Percentiles rank a stretch among this genome's conserved stretches.
Evolutionary conservation across 1,140 invertebrate species (phyloP).

Genomic region (Drosophila bifasciata): DNA sequence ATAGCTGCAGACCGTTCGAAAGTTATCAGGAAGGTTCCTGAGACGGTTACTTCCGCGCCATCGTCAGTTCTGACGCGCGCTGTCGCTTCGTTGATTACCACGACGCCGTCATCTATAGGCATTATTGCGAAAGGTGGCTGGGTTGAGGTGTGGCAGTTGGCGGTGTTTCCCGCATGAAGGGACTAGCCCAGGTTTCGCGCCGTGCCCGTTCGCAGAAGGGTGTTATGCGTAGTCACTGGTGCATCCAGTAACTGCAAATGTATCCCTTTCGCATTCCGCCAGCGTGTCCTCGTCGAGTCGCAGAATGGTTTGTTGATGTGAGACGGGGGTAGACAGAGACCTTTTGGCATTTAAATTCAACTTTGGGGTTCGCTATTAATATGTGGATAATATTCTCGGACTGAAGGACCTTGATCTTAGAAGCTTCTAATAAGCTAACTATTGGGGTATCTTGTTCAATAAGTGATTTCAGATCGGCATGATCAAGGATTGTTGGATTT

Average conservation of each 20-base stretch:
- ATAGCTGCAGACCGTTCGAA: slow-evolving; percentile 19
- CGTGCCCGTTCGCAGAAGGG: slow-evolving; percentile 29
- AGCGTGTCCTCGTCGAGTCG: slow-evolving; percentile 23
- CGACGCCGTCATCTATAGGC: slow-evolving; percentile 22
- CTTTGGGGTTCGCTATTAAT: slow-evolving; percentile 31
- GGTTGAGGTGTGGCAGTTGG: slow-evolving; percentile 28
- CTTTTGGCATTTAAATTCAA: slow-evolving; percentile 33
- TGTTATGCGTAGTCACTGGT: background rate
- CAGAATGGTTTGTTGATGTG: slow-evolving; percentile 27
- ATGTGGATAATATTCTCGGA: slow-evolving; percentile 21
- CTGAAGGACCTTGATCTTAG: slow-evolving; percentile 32
- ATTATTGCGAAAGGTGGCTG: slow-evolving; percentile 25
- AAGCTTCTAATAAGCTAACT: slow-evolving; percentile 12
- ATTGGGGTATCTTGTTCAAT: slow-evolving; percentile 18
- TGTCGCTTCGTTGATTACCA: slow-evolving; percentile 33
- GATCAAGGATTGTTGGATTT: slow-evolving; percentile 23
- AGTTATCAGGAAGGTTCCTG: slow-evolving; percentile 26
- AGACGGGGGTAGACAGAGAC: slow-evolving; percentile 25
- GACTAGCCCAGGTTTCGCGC: slow-evolving; percentile 25
- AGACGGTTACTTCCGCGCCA: slow-evolving; percentile 6
- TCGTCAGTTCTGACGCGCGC: slow-evolving; percentile 13
- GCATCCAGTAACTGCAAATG: slow-evolving; percentile 32
- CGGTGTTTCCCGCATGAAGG: slow-evolving; percentile 29
- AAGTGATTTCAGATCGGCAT: slow-evolving; percentile 16
- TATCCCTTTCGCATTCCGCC: slow-evolving; percentile 29